A percentile compares a stretch with the other conserved stretches of the same genome.
Evolutionary conservation across 1,140 invertebrate genomes (phyloP).

Genomic region (Melipona quadrifasciata): DNA sequence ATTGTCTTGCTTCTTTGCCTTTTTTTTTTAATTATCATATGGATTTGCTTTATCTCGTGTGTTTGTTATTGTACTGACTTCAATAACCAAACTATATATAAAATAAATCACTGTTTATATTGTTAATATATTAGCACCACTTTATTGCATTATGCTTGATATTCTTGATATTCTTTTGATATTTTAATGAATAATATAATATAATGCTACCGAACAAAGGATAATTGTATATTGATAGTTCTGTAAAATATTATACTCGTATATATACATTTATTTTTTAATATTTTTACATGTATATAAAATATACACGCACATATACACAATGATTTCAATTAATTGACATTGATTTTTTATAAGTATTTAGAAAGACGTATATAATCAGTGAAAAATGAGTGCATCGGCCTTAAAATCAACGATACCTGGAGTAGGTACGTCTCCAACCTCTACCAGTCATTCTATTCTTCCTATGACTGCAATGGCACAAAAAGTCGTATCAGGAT

Average conservation of each 20-base stretch:
- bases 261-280: background rate
- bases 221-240: background rate
- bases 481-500: conserved; percentile 76
- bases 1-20: too few relatives aligned
- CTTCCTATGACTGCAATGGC: conserved; percentile 80
- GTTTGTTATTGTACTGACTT: conserved; percentile 1
- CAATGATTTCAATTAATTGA: conserved; percentile 10
- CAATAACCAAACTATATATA: conserved; percentile 22
- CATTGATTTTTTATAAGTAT: conserved; percentile 28
- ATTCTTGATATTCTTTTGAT: background rate
- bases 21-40: background rate
- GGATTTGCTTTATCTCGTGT: conserved; percentile 7
- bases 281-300: background rate
- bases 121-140: background rate
- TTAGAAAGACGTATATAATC: conserved; percentile 33
- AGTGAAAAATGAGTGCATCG: conserved; percentile 72
- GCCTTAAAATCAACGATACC: conserved; percentile 76
- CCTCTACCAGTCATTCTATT: conserved; percentile 76
- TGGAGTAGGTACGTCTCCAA: conserved; percentile 73
- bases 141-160: background rate
- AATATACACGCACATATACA: background rate
- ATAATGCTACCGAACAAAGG: background rate
- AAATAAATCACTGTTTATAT: background rate
- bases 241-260: background rate
- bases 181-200: background rate